Conservation (phyloP, 2,113 vertebrate species). For the Eurystomus gularis region DNA sequence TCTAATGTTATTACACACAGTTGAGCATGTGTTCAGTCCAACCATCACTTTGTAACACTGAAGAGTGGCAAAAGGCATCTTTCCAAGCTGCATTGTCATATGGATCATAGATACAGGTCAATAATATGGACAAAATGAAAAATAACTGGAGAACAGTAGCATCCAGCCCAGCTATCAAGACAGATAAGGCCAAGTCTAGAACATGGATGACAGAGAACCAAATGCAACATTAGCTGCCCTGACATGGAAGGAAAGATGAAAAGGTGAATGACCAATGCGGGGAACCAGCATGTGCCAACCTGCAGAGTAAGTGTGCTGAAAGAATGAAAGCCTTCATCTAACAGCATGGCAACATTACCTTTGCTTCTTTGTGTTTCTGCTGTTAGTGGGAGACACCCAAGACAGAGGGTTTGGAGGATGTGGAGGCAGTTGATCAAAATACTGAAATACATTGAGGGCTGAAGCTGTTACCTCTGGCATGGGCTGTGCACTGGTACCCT, state of each 20-base stretch:
- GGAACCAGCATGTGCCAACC: background rate
- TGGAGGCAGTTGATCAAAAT: background rate
- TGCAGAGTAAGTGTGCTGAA: background rate
- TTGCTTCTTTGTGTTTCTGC: background rate
- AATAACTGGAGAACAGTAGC: background rate
- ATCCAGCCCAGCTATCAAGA: background rate
- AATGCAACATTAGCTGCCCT: background rate
- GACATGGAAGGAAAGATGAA: background rate
- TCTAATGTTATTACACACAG: background rate
- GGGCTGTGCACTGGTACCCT: background rate
- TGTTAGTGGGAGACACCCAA: background rate
- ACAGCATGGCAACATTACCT: background rate
- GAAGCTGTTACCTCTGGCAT: background rate
- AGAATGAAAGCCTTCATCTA: background rate
- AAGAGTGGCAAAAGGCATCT: background rate
- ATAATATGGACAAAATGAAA: background rate
- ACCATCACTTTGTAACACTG: background rate
- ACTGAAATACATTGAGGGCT: background rate
- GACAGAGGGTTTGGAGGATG: background rate
- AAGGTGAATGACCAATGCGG: background rate
- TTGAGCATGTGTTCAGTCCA: background rate
- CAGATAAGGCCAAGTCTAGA: background rate
- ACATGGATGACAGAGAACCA: background rate
- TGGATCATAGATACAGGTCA: background rate
- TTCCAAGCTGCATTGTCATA: background rate